A percentile compares a stretch with the other conserved stretches of the same genome.
These are phyloP conservation scores for Trachelipus rathkii DNA, from an alignment of 1,140 invertebrate genomes.

Conservation along the genomic window DNA sequence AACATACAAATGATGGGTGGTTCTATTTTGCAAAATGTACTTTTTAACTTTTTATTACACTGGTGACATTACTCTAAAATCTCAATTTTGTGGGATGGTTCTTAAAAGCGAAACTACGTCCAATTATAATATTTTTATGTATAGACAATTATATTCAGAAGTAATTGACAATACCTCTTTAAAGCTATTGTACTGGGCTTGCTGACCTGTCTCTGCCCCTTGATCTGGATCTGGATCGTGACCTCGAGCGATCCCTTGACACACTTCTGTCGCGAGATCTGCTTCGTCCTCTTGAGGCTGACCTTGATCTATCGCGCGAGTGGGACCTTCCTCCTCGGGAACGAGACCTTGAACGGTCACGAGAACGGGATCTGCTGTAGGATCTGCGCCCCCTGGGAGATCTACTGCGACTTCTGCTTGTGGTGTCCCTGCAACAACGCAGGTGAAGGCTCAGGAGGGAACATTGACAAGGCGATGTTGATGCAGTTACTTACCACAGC, in stretches of 20 bases:
- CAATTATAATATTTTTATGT: too few species aligned
- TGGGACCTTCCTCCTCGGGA: not conserved
- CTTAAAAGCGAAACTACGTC: too few species aligned
- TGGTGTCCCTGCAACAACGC: not conserved
- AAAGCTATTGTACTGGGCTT: not conserved
- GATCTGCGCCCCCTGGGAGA: not conserved
- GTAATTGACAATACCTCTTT: not conserved
- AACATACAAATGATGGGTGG: too few species aligned
- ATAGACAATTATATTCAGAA: too few species aligned
- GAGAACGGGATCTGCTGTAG: not conserved
- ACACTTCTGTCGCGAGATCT: not conserved
- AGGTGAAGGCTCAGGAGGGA: not conserved
- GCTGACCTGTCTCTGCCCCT: conserved; percentile 4
- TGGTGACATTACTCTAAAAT: too few species aligned
- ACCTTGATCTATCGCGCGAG: not conserved
- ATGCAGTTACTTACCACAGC: too few species aligned
- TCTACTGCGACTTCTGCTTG: conserved; percentile 8
- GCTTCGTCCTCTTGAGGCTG: not conserved
- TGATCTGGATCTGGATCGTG: not conserved
- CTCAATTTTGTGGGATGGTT: too few species aligned
- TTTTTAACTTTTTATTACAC: too few species aligned
- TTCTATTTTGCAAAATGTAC: too few species aligned
- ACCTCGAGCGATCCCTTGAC: not conserved
- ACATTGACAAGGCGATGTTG: not conserved
- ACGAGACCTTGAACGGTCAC: not conserved